Evolutionary conservation across 2,888 invertebrate species (phyloP).

Genomic region (Cacoxenus indagator): DNA sequence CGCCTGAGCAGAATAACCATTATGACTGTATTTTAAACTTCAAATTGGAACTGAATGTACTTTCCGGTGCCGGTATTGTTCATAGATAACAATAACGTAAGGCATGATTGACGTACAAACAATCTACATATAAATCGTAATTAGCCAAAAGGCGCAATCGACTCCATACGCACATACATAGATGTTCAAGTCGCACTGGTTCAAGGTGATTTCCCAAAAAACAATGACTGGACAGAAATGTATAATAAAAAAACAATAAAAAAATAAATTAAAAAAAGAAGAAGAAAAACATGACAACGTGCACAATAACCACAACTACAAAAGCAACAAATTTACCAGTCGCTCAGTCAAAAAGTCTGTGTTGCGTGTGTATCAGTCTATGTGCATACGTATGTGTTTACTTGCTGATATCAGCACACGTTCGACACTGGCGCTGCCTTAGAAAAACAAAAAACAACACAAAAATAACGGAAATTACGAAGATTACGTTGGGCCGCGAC

Average conservation of each 20-base stretch:
- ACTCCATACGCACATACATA: neutral
- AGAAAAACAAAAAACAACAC: conserved; percentile 2
- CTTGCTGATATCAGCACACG: conserved; percentile 9
- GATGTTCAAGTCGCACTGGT: neutral
- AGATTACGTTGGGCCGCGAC: conserved; percentile 39
- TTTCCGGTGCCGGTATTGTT: too few species aligned
- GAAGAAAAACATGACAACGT: neutral
- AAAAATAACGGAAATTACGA: conserved; percentile 44
- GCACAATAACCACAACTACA: neutral
- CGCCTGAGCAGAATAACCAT: too few species aligned
- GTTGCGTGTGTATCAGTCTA: too few species aligned
- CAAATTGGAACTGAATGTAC: too few species aligned
- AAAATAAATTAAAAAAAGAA: neutral
- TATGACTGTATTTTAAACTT: too few species aligned
- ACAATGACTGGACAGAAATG: conserved; percentile 17
- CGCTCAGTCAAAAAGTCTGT: neutral
- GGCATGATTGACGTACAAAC: neutral
- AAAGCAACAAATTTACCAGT: neutral
- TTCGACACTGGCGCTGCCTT: neutral
- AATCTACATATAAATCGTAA: neutral
- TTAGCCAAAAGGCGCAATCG: neutral
- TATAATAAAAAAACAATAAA: neutral
- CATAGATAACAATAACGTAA: neutral
- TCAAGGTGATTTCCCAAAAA: conserved; percentile 17
- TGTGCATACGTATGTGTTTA: too few species aligned